A percentile compares a stretch with the other conserved stretches of the same genome.
These are phyloP conservation scores for Branchellion lobata DNA, from an alignment of 2,888 invertebrate species.

Conservation along the genomic window DNA sequence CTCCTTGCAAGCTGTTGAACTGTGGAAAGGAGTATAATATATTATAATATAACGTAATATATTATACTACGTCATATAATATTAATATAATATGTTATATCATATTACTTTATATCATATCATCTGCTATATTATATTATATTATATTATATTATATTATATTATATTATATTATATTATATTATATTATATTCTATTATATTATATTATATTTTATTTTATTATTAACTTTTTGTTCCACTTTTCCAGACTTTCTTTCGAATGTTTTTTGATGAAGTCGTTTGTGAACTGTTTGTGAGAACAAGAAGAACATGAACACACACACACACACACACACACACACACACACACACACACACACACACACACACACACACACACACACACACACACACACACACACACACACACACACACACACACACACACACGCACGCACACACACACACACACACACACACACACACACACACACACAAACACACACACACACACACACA, in stretches of 20 bases:
- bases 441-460: slow-evolving; percentile 13
- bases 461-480: slow-evolving; percentile 6
- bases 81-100: too few species aligned
- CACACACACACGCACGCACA: slow-evolving; percentile 17
- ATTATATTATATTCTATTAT: too few species aligned
- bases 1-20: slow-evolving; percentile 17
- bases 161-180: too few species aligned
- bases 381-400: not conserved
- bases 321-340: slow-evolving; percentile 25
- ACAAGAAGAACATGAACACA: not conserved
- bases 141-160: too few species aligned
- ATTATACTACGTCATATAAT: too few species aligned
- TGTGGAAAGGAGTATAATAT: not conserved
- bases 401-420: slow-evolving; percentile 11
- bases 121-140: too few species aligned
- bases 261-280: not conserved
- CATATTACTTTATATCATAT: too few species aligned
- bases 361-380: not conserved
- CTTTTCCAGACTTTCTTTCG: not conserved
- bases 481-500: too few species aligned
- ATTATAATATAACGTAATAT: too few species aligned
- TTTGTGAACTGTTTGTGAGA: too few species aligned
- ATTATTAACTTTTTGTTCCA: not conserved
- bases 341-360: not conserved
- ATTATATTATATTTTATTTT: too few species aligned